A percentile compares a stretch with the other conserved stretches of the same genome.
phyloP scores from a whole-genome alignment of 2,888 invertebrate species.

The Adineta ricciae region DNA sequence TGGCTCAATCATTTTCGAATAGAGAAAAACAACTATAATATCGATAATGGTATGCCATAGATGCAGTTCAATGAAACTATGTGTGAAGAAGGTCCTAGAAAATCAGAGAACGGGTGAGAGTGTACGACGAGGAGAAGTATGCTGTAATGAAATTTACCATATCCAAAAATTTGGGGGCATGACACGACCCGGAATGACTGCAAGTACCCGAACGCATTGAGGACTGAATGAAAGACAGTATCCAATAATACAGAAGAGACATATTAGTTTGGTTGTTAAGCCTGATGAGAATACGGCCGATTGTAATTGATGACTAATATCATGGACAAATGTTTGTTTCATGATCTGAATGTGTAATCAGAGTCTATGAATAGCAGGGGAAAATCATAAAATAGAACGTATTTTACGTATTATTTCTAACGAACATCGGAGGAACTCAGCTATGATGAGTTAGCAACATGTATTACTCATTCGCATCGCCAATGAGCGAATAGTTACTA shows the following conservation, averaged over 20 bases:
- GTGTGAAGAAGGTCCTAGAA: constrained; percentile 69
- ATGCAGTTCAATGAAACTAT: constrained; percentile 87
- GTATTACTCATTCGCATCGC: not conserved
- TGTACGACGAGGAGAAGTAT: too few species aligned
- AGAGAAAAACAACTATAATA: constrained; percentile 78
- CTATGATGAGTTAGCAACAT: not conserved
- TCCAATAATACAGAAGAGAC: not conserved
- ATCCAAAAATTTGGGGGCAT: constrained; percentile 70
- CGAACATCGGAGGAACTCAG: not conserved
- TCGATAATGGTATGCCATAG: constrained; percentile 87
- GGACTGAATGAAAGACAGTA: constrained; percentile 15
- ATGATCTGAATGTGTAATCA: not conserved
- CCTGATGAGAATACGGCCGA: constrained; percentile 10
- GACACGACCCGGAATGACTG: constrained; percentile 82
- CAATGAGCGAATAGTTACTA: not conserved
- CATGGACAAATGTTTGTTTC: constrained; percentile 12
- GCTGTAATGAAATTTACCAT: too few species aligned
- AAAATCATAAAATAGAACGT: not conserved
- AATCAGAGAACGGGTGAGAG: not conserved
- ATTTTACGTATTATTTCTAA: not conserved
- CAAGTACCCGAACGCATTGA: constrained; percentile 59
- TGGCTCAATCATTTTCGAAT: constrained; percentile 88
- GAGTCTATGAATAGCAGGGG: not conserved
- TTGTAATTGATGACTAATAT: constrained; percentile 1
- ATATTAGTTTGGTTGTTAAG: not conserved